Conservation (phyloP, 2,797 vertebrate species). For the Emydoidea blandingii region DNA sequence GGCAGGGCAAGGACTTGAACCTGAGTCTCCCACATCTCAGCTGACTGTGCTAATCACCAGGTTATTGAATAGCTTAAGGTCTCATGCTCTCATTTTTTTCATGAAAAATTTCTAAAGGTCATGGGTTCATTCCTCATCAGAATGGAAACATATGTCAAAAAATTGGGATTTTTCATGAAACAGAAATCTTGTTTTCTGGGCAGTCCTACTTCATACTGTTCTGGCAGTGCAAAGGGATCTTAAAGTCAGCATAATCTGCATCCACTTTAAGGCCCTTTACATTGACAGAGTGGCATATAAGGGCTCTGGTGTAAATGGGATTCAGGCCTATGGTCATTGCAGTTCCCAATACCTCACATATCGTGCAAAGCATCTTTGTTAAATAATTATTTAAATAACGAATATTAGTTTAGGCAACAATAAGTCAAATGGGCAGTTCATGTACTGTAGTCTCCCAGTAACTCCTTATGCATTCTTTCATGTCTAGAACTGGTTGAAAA, state of each 20-base stretch:
- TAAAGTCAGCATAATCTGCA: neutral
- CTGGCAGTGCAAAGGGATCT: neutral
- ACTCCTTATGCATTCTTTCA: neutral
- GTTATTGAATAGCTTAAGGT: no score
- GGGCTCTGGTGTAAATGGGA: neutral
- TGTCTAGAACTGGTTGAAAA: neutral
- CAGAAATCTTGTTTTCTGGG: neutral
- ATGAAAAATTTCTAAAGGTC: neutral
- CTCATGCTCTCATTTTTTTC: no score
- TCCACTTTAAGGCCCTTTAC: neutral
- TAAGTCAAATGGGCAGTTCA: rapidly evolving
- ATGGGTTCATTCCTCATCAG: neutral
- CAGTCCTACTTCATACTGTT: neutral
- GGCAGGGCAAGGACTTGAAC: neutral
- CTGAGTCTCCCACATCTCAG: neutral
- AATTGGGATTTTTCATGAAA: neutral
- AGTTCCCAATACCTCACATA: neutral
- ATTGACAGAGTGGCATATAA: neutral
- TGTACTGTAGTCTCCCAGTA: neutral
- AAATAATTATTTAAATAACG: neutral
- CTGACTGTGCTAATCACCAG: neutral
- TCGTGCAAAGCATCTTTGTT: neutral
- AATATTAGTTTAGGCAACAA: neutral
- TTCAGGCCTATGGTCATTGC: neutral
- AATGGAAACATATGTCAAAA: neutral